Conservation (phyloP, 2,113 vertebrate species). For the Bufo gargarizans region DNA sequence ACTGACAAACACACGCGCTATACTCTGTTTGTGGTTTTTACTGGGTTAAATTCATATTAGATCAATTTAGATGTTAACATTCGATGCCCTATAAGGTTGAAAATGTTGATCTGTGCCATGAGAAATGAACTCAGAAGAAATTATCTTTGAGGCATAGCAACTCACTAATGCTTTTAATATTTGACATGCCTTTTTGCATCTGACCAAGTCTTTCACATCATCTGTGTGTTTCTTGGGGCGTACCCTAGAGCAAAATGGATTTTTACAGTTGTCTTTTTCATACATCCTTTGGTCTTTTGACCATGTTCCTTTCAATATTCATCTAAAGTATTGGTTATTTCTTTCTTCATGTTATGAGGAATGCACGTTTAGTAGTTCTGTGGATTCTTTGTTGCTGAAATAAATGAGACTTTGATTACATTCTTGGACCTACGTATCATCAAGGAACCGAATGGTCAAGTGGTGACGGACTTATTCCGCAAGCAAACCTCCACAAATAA, state of each 20-base stretch:
- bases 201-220: constrained; percentile 34
- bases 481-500: too few species aligned
- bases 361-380: background rate
- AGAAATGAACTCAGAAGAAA: constrained; percentile 17
- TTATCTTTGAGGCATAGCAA: constrained; percentile 22
- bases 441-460: background rate
- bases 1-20: background rate
- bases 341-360: background rate
- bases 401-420: too few species aligned
- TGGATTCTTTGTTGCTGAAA: background rate
- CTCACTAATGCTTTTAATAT: constrained; percentile 19
- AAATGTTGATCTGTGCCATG: constrained; percentile 16
- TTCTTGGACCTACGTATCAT: too few species aligned
- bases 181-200: constrained; percentile 34
- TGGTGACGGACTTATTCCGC: too few species aligned
- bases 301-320: background rate
- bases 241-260: constrained; percentile 24
- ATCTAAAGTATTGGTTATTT: background rate
- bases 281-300: background rate
- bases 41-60: constrained; percentile 7
- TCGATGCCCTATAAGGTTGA: background rate
- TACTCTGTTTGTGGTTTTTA: background rate
- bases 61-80: constrained; percentile 6
- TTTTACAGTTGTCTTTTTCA: constrained; percentile 5
- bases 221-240: constrained; percentile 27